Conservation (phyloP, 2,797 vertebrate genomes). For the Poliocrania exsul region DNA sequence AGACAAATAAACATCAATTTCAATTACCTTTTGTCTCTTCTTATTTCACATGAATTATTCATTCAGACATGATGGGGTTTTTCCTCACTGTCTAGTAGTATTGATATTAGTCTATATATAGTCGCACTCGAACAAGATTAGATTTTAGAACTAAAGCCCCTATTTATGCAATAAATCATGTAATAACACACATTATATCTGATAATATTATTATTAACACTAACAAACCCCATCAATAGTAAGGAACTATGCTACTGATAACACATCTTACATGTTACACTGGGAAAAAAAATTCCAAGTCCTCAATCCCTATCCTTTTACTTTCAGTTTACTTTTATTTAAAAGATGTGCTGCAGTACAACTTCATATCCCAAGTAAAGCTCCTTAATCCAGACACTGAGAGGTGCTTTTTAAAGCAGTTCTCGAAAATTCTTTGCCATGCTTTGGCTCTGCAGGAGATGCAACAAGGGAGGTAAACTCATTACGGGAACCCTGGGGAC, state of each 20-base stretch:
- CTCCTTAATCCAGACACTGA: not conserved
- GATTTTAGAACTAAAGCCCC: not conserved
- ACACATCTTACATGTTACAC: not conserved
- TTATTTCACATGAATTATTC: not conserved
- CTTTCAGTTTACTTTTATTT: not conserved
- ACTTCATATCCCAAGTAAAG: not conserved
- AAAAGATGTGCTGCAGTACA: not conserved
- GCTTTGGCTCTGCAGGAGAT: not conserved
- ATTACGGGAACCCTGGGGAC: not conserved
- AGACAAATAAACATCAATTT: conserved; percentile 18
- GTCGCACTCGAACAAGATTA: not conserved
- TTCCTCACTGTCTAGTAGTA: not conserved
- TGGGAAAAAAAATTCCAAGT: not conserved
- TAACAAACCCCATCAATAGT: not conserved
- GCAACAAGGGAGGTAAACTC: not conserved
- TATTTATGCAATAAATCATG: not conserved
- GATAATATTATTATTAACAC: not conserved
- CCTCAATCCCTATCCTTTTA: not conserved
- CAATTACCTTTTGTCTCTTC: not conserved
- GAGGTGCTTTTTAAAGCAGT: not conserved
- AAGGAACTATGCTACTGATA: not conserved
- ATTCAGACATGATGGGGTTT: not conserved
- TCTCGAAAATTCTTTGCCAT: not conserved
- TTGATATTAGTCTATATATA: not conserved
- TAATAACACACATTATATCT: not conserved